These are phyloP conservation scores for Podarcis cretensis DNA, from an alignment of 2,113 vertebrate species.

Conservation along the genomic window DNA sequence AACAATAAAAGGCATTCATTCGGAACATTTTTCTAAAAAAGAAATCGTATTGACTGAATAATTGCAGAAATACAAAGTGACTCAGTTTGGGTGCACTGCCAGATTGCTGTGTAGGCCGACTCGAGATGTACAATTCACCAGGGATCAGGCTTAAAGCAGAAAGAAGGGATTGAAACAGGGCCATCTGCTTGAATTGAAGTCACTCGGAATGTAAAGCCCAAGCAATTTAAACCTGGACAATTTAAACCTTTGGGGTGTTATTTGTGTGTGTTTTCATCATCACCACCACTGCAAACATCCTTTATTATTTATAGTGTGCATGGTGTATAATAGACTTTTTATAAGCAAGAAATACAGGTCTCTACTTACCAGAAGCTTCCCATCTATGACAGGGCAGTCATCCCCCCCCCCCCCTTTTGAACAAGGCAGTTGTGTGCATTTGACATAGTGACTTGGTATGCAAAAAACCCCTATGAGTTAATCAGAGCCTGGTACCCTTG, in stretches of 20 bases:
- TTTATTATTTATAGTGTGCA: neutral
- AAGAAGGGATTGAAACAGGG: neutral
- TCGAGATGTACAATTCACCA: neutral
- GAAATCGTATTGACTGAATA: neutral
- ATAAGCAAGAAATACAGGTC: neutral
- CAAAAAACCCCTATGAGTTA: neutral
- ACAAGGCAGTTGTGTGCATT: neutral
- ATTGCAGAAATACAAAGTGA: constrained; percentile 18
- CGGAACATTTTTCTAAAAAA: constrained; percentile 4
- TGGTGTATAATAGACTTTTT: neutral
- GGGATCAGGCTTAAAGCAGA: neutral
- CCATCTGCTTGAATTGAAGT: neutral
- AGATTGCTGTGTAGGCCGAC: constrained; percentile 1
- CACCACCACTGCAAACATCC: neutral
- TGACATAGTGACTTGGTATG: neutral
- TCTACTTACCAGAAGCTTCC: neutral
- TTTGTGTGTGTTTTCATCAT: neutral
- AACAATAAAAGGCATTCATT: constrained; percentile 7
- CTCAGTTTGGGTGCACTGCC: constrained; percentile 6
- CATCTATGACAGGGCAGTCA: neutral
- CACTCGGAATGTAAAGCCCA: neutral
- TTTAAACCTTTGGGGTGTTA: neutral
- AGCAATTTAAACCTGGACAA: neutral
- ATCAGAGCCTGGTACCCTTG: too few species aligned
- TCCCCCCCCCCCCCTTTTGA: neutral